phyloP scores from a whole-genome alignment of 2,888 invertebrate species.

The Trichogramma dendrolimi region DNA sequence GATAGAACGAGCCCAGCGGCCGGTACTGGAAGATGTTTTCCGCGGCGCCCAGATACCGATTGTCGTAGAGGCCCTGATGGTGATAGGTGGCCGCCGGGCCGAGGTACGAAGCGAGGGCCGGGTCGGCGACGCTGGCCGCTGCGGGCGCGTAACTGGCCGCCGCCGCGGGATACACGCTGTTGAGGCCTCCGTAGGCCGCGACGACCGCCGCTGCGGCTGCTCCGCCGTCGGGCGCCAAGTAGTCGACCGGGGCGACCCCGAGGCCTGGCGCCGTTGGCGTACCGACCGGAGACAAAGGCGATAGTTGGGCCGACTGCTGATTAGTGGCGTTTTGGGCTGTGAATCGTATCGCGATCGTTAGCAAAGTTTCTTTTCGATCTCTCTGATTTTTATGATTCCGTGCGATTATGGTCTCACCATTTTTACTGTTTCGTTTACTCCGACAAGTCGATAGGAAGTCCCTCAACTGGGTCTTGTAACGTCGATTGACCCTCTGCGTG shows the following conservation, averaged over 20 bases:
- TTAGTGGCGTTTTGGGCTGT: slow-evolving; percentile 39
- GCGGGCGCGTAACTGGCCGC: slow-evolving; percentile 70
- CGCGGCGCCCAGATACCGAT: slow-evolving; percentile 67
- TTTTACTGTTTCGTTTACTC: slow-evolving; percentile 61
- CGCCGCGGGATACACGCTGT: slow-evolving; percentile 75
- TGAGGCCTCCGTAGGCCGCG: slow-evolving; percentile 75
- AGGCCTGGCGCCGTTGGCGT: slow-evolving; percentile 36
- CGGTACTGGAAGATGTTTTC: slow-evolving; percentile 89
- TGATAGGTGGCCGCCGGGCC: slow-evolving; percentile 66
- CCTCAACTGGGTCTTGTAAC: slow-evolving; percentile 89
- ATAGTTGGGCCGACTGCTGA: slow-evolving; percentile 14
- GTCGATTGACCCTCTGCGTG: slow-evolving; percentile 52
- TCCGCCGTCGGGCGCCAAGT: slow-evolving; percentile 63
- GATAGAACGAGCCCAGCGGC: slow-evolving; percentile 78
- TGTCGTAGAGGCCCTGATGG: slow-evolving; percentile 59
- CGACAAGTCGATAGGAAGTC: slow-evolving; percentile 91
- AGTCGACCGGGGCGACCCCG: slow-evolving; percentile 61
- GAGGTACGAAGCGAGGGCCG: slow-evolving; percentile 62
- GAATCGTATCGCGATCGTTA: too few relatives aligned
- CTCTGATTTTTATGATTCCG: too few relatives aligned
- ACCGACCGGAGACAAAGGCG: slow-evolving; percentile 57
- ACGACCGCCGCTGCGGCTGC: slow-evolving; percentile 60
- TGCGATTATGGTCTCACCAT: slow-evolving; percentile 4
- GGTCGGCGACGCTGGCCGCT: slow-evolving; percentile 68
- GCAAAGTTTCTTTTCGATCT: too few relatives aligned